Conservation (phyloP, 2,797 vertebrate species). For the Acomys russatus region DNA sequence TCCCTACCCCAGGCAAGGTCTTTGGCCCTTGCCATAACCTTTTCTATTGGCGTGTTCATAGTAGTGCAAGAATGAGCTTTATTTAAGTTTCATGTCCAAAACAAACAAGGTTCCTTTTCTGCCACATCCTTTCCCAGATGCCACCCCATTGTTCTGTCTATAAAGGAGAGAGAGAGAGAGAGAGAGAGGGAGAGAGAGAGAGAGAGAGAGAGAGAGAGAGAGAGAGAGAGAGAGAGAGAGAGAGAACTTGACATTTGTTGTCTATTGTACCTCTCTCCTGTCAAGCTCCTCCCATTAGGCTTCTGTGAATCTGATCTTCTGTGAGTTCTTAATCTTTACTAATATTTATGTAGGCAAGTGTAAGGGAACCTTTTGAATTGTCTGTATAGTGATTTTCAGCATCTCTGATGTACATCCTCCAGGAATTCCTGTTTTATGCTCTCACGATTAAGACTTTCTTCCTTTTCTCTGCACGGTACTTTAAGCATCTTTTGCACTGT, state of each 20-base stretch:
- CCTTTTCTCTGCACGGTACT: not conserved
- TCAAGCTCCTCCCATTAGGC: not conserved
- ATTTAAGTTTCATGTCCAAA: not conserved
- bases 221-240: no score
- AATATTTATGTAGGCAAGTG: not conserved
- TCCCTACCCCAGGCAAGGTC: not conserved
- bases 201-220: no score
- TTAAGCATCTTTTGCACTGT: not conserved
- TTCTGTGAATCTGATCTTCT: not conserved
- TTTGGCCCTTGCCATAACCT: not conserved
- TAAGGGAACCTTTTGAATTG: not conserved
- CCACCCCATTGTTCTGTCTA: not conserved
- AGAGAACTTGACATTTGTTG: not conserved
- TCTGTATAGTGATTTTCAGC: not conserved
- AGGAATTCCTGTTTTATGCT: not conserved
- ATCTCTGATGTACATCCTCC: not conserved
- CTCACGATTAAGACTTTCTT: not conserved
- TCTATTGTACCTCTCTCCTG: not conserved
- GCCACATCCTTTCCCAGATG: not conserved
- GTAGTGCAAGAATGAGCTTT: not conserved
- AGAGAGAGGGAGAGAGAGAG: no score
- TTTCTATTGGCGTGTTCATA: not conserved
- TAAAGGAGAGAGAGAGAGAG: not conserved
- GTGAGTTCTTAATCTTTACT: not conserved
- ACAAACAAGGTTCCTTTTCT: not conserved